phyloP scores from a whole-genome alignment of 1,140 invertebrate genomes.

The Formica selysi region DNA sequence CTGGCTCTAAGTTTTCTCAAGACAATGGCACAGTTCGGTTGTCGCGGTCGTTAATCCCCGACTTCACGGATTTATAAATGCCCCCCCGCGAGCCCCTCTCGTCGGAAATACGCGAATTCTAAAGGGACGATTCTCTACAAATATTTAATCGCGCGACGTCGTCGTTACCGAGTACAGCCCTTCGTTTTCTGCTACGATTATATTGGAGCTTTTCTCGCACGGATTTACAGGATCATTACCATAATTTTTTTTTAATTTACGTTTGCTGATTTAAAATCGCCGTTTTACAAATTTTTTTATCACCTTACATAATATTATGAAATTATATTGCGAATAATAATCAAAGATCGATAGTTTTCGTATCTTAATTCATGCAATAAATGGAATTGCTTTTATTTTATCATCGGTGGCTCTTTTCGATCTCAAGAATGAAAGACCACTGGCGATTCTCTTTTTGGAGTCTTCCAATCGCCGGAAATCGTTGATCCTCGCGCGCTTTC shows the following conservation, averaged over 20 bases:
- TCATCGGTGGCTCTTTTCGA: background rate
- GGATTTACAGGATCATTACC: slow-evolving; percentile 41
- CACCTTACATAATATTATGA: background rate
- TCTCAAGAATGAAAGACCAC: background rate
- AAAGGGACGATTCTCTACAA: slow-evolving; percentile 48
- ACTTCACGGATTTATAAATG: slow-evolving; percentile 60
- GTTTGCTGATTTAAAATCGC: slow-evolving; percentile 28
- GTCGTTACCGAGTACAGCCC: slow-evolving; percentile 21
- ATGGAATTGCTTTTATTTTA: slow-evolving; percentile 46
- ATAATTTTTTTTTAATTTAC: slow-evolving; percentile 46
- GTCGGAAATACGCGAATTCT: background rate
- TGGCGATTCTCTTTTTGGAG: slow-evolving; percentile 31
- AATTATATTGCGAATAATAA: slow-evolving; percentile 8
- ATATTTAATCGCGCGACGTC: slow-evolving; percentile 61
- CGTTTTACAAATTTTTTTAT: background rate
- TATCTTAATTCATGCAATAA: background rate
- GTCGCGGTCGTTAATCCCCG: slow-evolving; percentile 67
- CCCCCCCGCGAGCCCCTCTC: background rate
- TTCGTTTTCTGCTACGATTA: slow-evolving; percentile 2
- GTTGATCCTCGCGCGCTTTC: slow-evolving; percentile 46
- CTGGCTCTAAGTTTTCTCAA: slow-evolving; percentile 60
- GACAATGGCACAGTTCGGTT: slow-evolving; percentile 65
- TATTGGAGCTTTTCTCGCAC: slow-evolving; percentile 17
- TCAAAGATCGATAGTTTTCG: background rate
- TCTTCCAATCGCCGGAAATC: slow-evolving; percentile 57